A percentile compares a stretch with the other conserved stretches of the same genome.
phyloP scores from a whole-genome alignment of 2,888 invertebrate species.

The Alsophila aescularia region DNA sequence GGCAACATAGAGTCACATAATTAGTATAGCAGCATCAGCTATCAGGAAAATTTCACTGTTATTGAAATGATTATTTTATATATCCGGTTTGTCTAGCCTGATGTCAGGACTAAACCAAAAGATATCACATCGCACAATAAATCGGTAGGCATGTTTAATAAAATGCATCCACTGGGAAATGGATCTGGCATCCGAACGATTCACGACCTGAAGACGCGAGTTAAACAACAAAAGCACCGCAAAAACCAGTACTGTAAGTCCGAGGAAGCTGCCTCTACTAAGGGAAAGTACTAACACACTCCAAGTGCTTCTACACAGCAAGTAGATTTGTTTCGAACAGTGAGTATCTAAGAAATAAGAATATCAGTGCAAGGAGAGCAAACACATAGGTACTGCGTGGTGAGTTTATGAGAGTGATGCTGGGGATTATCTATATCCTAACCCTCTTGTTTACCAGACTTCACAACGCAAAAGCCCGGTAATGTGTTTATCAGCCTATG shows the following conservation, averaged over 20 bases:
- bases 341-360: too few relatives aligned
- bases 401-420: too few relatives aligned
- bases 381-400: too few relatives aligned
- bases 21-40: not conserved
- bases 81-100: not conserved
- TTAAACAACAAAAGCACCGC: constrained; percentile 55
- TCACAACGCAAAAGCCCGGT: too few relatives aligned
- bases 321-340: too few relatives aligned
- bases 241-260: not conserved
- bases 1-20: not conserved
- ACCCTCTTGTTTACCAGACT: too few relatives aligned
- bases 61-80: too few relatives aligned
- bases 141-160: constrained; percentile 36
- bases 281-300: not conserved
- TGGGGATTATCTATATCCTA: too few relatives aligned
- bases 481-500: too few relatives aligned
- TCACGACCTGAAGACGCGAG: constrained; percentile 57
- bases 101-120: constrained; percentile 7
- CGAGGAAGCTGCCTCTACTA: not conserved
- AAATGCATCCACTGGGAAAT: constrained; percentile 55
- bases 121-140: constrained; percentile 15
- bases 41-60: constrained; percentile 2
- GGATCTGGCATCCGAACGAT: constrained; percentile 62
- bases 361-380: too few relatives aligned
- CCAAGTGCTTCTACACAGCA: too few relatives aligned